These are phyloP conservation scores for Notothenia rossii DNA, from an alignment of 2,113 vertebrate genomes.

Conservation along the genomic window DNA sequence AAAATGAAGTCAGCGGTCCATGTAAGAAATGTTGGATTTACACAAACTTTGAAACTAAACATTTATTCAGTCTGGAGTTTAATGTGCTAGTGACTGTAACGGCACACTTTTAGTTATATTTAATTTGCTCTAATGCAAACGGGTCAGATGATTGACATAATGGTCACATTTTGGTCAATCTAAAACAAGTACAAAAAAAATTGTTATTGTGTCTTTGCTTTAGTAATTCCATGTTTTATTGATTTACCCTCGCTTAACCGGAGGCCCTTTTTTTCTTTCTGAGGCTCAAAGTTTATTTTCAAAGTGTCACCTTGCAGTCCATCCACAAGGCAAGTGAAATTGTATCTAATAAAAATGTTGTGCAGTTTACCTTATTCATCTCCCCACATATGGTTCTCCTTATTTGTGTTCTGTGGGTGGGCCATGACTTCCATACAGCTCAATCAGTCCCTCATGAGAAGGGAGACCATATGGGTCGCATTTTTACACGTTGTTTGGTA, in stretches of 20 bases:
- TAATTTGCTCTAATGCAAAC: not conserved
- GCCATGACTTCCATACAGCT: constrained; percentile 80
- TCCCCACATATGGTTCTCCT: constrained; percentile 84
- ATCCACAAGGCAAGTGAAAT: constrained; percentile 82
- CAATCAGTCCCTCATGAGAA: constrained; percentile 80
- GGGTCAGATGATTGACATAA: constrained; percentile 2
- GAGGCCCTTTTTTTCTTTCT: constrained; percentile 56
- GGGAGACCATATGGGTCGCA: constrained; percentile 81
- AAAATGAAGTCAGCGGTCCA: not conserved
- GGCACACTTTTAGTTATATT: not conserved
- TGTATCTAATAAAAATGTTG: constrained; percentile 88
- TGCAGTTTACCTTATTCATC: constrained; percentile 87
- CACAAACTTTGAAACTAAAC: constrained; percentile 44
- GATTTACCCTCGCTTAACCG: constrained; percentile 61
- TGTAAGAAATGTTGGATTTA: constrained; percentile 30
- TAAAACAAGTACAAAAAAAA: constrained; percentile 35
- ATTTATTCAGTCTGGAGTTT: constrained; percentile 28
- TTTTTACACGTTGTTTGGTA: constrained; percentile 84
- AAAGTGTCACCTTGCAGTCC: constrained; percentile 84
- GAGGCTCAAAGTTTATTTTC: constrained; percentile 80
- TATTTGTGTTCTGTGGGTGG: constrained; percentile 84
- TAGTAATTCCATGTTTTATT: constrained; percentile 55
- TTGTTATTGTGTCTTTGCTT: constrained; percentile 54
- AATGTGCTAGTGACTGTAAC: not conserved
- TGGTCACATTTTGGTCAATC: constrained; percentile 21